Evolutionary conservation across 2,888 invertebrate genomes (phyloP).

Genomic region (Brachyopa scutellaris): DNA sequence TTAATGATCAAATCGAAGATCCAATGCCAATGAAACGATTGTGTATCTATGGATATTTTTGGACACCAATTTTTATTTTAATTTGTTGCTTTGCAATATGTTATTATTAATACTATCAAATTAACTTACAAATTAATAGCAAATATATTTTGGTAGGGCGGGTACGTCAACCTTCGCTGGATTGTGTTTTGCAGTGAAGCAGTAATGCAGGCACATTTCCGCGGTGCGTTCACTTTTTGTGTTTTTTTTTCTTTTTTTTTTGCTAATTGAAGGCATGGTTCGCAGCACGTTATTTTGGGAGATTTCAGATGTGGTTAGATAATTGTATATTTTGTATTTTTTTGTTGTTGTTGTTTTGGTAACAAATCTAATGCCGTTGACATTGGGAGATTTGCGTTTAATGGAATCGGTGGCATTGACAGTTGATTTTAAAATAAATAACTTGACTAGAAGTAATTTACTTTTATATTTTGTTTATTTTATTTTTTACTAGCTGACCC

Average conservation of each 20-base stretch:
- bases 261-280: conserved; percentile 33
- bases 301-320: neutral
- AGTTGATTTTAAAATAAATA: neutral
- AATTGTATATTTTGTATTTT: no score
- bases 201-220: conserved; percentile 23
- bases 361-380: conserved; percentile 15
- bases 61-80: no score
- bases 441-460: neutral
- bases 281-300: neutral
- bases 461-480: neutral
- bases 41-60: no score
- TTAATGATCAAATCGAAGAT: no score
- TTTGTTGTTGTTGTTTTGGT: neutral
- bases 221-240: neutral
- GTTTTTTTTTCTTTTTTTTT: no score
- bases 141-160: no score
- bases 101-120: no score
- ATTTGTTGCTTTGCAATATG: no score
- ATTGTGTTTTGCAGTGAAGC: conserved; percentile 13
- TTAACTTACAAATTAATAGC: neutral
- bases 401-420: conserved; percentile 20
- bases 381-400: conserved; percentile 23
- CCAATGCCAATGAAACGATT: no score
- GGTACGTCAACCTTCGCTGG: conserved; percentile 9
- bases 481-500: no score